Evolutionary conservation across 2,888 invertebrate species (phyloP).

Genomic region (Ormyrus thymus): DNA sequence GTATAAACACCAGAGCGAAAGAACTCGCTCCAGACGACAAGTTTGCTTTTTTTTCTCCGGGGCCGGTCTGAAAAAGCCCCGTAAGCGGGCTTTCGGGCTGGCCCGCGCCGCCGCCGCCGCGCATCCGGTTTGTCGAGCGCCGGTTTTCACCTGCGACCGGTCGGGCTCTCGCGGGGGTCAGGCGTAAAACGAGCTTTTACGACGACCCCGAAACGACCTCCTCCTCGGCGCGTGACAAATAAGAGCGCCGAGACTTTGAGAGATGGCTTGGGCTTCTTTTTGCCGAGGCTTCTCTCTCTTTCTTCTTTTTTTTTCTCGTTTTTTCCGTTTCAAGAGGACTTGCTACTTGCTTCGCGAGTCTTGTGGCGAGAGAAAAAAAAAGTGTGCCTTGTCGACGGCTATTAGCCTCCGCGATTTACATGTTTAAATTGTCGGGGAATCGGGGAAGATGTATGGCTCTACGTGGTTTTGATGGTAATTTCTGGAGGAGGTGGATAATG

Average conservation of each 20-base stretch:
- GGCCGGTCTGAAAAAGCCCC: no score
- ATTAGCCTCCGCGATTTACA: slow-evolving; percentile 21
- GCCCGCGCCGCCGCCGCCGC: neutral
- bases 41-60: no score
- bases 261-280: slow-evolving; percentile 27
- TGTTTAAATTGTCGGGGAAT: neutral
- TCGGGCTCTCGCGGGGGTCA: slow-evolving; percentile 33
- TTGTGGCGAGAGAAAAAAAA: slow-evolving; percentile 3
- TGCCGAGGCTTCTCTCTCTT: neutral
- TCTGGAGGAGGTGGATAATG: no score
- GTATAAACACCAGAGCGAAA: no score
- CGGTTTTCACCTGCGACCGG: slow-evolving; percentile 55
- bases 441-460: neutral
- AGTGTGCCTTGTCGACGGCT: neutral
- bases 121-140: slow-evolving; percentile 53
- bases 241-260: slow-evolving; percentile 38
- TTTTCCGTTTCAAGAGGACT: no score
- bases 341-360: slow-evolving; percentile 8
- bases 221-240: slow-evolving; percentile 43
- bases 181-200: slow-evolving; percentile 33
- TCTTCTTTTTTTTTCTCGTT: neutral
- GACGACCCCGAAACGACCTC: slow-evolving; percentile 43
- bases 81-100: no score
- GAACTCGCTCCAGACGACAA: no score
- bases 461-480: neutral